A percentile compares a stretch with the other conserved stretches of the same genome.
Evolutionary conservation across 2,113 vertebrate genomes (phyloP).

Genomic region (Catharus minimus): DNA sequence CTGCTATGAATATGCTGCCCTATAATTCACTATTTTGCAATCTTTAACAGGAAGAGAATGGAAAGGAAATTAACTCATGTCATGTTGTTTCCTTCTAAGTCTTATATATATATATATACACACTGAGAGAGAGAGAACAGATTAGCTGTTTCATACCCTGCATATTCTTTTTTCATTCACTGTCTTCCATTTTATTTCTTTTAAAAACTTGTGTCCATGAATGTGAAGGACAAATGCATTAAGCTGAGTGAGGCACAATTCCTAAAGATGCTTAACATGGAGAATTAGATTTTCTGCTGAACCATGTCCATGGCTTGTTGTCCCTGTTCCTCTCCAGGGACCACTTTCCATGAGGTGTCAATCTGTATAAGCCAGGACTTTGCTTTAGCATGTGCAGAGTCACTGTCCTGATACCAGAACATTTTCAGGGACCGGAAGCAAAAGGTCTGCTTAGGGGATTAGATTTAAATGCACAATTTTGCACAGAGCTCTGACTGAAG

Average conservation of each 20-base stretch:
- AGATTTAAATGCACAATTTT: neutral
- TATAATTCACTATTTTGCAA: conserved; percentile 16
- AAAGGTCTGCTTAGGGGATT: neutral
- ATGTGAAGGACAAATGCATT: conserved; percentile 20
- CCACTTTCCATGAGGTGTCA: neutral
- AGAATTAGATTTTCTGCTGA: conserved; percentile 42
- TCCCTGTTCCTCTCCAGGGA: neutral
- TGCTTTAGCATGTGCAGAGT: neutral
- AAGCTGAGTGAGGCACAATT: neutral
- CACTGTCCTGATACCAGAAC: neutral
- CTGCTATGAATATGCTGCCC: neutral
- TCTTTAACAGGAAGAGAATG: neutral
- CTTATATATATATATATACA: neutral
- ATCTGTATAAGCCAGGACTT: neutral
- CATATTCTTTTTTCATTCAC: neutral
- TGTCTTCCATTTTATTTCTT: neutral
- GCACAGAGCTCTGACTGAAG: neutral
- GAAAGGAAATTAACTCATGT: neutral
- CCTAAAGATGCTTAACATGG: neutral
- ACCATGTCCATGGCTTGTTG: neutral
- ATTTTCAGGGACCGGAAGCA: neutral
- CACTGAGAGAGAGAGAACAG: neutral
- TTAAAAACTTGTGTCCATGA: neutral
- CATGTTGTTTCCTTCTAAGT: neutral
- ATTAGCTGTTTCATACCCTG: neutral